A percentile compares a stretch with the other conserved stretches of the same genome.
These are phyloP conservation scores for Charanyca ferruginea DNA, from an alignment of 2,888 invertebrate genomes.

Conservation along the genomic window DNA sequence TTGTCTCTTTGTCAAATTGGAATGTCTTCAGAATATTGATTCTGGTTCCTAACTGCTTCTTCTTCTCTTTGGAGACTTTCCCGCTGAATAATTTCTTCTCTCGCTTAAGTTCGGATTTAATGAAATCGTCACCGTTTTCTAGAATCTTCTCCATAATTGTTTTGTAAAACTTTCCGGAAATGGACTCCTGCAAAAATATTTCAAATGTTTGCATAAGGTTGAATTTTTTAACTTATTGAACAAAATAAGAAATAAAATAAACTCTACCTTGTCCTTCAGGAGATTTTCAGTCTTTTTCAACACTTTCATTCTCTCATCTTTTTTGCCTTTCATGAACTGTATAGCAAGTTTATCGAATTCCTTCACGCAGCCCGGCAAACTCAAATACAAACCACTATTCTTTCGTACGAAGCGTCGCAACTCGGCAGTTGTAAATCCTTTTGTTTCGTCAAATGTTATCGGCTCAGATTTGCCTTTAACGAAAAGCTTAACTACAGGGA, in stretches of 20 bases:
- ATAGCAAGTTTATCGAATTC: constrained; percentile 94
- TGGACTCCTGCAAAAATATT: constrained; percentile 87
- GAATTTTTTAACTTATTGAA: too few relatives aligned
- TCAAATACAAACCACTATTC: constrained; percentile 95
- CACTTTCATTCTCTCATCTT: constrained; percentile 86
- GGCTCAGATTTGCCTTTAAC: constrained; percentile 91
- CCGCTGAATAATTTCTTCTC: constrained; percentile 95
- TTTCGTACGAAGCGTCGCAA: constrained; percentile 93
- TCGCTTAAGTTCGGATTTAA: constrained; percentile 94
- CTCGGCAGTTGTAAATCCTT: constrained; percentile 92
- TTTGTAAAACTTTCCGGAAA: constrained; percentile 94
- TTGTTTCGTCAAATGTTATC: constrained; percentile 85
- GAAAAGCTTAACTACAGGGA: constrained; percentile 96
- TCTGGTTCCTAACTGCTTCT: constrained; percentile 94
- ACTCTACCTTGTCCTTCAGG: too few relatives aligned
- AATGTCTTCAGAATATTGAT: constrained; percentile 97
- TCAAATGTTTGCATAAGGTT: too few relatives aligned
- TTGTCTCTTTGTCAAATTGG: constrained; percentile 70
- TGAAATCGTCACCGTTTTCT: constrained; percentile 95
- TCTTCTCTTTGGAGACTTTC: constrained; percentile 96
- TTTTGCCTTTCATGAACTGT: constrained; percentile 92
- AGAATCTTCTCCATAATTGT: constrained; percentile 95
- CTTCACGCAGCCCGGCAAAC: constrained; percentile 96
- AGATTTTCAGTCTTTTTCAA: constrained; percentile 82
- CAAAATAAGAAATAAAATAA: too few relatives aligned